Evolutionary conservation across 2,797 vertebrate genomes (phyloP).

Genomic region (Smutsia gigantea): DNA sequence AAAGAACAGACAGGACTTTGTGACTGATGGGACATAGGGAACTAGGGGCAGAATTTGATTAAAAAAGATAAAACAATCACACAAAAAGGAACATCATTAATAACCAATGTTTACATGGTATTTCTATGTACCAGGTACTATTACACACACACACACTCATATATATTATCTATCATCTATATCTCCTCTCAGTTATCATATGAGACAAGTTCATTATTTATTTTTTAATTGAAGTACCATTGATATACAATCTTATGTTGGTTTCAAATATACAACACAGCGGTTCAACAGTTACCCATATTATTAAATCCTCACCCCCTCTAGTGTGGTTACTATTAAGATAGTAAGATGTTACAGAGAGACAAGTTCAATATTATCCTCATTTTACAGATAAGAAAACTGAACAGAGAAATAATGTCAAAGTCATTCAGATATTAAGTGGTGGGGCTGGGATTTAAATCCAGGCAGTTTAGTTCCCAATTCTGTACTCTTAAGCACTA

Average conservation of each 20-base stretch:
- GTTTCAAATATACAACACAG: too few relatives aligned
- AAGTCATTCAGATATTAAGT: not conserved
- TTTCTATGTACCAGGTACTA: not conserved
- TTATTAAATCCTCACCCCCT: too few relatives aligned
- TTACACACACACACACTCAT: not conserved
- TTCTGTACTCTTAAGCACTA: slow-evolving; percentile 1
- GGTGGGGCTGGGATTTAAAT: not conserved
- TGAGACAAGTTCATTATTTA: not conserved
- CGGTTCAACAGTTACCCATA: too few relatives aligned
- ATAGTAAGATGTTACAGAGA: too few relatives aligned
- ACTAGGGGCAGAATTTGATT: not conserved
- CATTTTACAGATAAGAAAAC: slow-evolving; percentile 37
- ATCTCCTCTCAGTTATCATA: not conserved
- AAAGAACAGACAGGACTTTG: not conserved
- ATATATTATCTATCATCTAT: not conserved
- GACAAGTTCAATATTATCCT: not conserved
- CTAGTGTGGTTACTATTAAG: too few relatives aligned
- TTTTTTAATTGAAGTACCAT: too few relatives aligned
- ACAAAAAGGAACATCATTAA: not conserved
- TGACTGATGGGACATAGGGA: not conserved
- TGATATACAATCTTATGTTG: too few relatives aligned
- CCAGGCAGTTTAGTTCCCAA: not conserved
- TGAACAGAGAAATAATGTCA: slow-evolving; percentile 20
- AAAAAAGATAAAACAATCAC: not conserved
- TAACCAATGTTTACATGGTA: not conserved